These are phyloP conservation scores for Schrankia costaestrigalis DNA, from an alignment of 2,888 invertebrate species.

Conservation along the genomic window DNA sequence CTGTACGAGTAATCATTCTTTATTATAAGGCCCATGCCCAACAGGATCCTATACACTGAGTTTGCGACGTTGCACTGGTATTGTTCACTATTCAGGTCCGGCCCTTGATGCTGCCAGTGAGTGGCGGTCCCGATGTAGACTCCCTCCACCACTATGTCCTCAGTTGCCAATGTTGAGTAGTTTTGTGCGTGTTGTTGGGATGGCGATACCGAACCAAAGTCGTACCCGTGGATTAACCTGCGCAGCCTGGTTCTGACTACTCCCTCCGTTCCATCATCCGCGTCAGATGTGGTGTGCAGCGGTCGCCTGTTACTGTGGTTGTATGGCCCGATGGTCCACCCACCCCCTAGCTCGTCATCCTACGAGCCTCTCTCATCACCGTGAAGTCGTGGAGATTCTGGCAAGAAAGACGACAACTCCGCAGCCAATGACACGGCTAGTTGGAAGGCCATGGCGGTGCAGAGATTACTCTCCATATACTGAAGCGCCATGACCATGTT, in stretches of 20 bases:
- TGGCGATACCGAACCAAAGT: not conserved
- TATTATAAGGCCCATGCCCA: slow-evolving; percentile 2
- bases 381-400: slow-evolving; percentile 4
- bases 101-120: slow-evolving; percentile 1
- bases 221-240: slow-evolving; percentile 1
- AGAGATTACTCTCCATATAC: slow-evolving; percentile 6
- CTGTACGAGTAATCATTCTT: slow-evolving; percentile 6
- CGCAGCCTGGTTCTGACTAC: not conserved
- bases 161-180: not conserved
- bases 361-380: not conserved
- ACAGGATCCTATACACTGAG: slow-evolving; percentile 3
- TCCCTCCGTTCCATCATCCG: slow-evolving; percentile 2
- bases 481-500: slow-evolving; percentile 6
- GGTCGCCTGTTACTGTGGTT: not conserved
- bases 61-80: slow-evolving; percentile 8
- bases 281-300: not conserved
- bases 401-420: slow-evolving; percentile 3
- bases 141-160: not conserved
- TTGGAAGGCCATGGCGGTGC: slow-evolving; percentile 7
- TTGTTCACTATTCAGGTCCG: not conserved
- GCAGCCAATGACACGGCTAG: slow-evolving; percentile 7
- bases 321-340: slow-evolving; percentile 3
- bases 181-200: slow-evolving; percentile 4
- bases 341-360: slow-evolving; percentile 5
- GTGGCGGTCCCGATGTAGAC: not conserved